Base-by-base conservation (phyloP, 1,140 invertebrate species). In the Pristionchus pacificus region DNA sequence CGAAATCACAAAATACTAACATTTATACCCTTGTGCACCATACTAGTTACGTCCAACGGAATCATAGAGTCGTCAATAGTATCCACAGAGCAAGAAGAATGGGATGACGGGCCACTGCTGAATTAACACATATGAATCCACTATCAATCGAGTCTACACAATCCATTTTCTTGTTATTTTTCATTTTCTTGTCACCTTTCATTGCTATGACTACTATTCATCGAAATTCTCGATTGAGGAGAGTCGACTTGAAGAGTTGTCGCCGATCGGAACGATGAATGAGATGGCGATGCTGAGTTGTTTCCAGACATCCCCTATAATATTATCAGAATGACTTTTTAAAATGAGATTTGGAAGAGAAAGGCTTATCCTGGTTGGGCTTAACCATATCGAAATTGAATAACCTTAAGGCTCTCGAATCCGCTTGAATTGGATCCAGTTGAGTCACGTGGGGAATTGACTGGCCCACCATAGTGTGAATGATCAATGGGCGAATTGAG, bases 61-160 rank as follows among this genome's bases (percentile, higher is more conserved):
- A n/a, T n/a, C n/a, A n/a, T 72, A 2, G 55, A 84, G 83, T 57
- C 85, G 80, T 60, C 81, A 77, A 74, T 85, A 84, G 62, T 87
- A 85, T 77, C 87, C 88, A 71, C 87, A 87, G 38, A 88, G 79
- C 72, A 86, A 87, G 70, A 87, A 87, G 77, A 85, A 87, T 28
- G 86, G 87, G 70, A 87, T 87, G 79, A 88, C 87, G 80, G 87
- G 87, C 74, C 87, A 87, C 77, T 88, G 87, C 15, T 49, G 38
- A 49, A 49, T 49, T 49, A 6, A 6, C 38, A 49, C 38, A n/a
- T n/a, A n/a, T n/a, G n/a, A n/a, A n/a, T n/a, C n/a, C n/a, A n/a
- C n/a, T n/a, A n/a, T n/a, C n/a, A n/a, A n/a, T n/a, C n/a, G n/a
- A n/a, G n/a, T n/a, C n/a, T n/a, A n/a, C n/a, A n/a, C n/a, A n/a